phyloP scores from a whole-genome alignment of 2,113 vertebrate species.

The Triplophysa tibetana region DNA sequence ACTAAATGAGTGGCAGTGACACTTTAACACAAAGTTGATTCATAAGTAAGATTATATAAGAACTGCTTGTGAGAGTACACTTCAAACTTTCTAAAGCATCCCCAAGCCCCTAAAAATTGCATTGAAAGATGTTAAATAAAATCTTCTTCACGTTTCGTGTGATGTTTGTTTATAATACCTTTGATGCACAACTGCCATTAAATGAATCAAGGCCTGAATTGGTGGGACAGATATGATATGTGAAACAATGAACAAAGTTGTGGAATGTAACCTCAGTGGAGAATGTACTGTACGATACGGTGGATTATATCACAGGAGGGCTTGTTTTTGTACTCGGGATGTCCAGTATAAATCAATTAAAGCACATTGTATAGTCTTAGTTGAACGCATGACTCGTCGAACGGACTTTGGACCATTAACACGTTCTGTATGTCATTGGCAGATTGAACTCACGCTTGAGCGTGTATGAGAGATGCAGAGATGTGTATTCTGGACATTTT shows the following conservation, averaged over 20 bases:
- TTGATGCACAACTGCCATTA: background rate
- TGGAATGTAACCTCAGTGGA: slow-evolving; percentile 39
- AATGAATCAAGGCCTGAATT: slow-evolving; percentile 8
- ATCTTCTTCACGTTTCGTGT: background rate
- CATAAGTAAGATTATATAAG: background rate
- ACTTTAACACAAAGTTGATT: background rate
- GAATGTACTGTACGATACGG: background rate
- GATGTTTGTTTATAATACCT: background rate
- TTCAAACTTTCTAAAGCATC: too few relatives aligned
- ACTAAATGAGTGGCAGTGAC: background rate
- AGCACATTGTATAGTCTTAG: slow-evolving; percentile 38
- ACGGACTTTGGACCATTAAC: slow-evolving; percentile 6
- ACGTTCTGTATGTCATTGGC: background rate
- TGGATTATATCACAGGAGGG: slow-evolving; percentile 12
- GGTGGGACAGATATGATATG: slow-evolving; percentile 3
- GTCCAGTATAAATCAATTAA: slow-evolving; percentile 13
- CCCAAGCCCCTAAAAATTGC: background rate
- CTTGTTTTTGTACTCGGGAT: slow-evolving; percentile 21
- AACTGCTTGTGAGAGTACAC: background rate
- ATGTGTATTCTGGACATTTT: background rate
- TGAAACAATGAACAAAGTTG: slow-evolving; percentile 23
- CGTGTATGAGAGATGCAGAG: slow-evolving; percentile 1
- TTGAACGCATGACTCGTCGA: slow-evolving; percentile 25
- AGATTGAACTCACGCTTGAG: slow-evolving; percentile 12
- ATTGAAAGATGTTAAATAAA: background rate